A percentile compares a stretch with the other conserved stretches of the same genome.
These are phyloP conservation scores for Malurus leucopterus DNA, from an alignment of 2,797 vertebrate genomes.

Conservation along the genomic window DNA sequence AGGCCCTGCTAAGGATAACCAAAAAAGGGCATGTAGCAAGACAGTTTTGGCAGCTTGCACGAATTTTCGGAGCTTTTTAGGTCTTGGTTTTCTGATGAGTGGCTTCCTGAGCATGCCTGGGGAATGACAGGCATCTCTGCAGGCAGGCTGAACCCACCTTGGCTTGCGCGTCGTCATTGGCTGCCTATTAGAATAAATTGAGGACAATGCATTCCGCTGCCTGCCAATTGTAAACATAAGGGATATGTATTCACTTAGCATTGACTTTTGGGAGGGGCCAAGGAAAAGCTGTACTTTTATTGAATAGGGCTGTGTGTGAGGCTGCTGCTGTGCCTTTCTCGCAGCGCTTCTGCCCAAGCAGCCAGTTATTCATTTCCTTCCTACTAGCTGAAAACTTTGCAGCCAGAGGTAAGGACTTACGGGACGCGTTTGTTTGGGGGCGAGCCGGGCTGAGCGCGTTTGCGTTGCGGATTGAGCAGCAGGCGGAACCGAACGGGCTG, in stretches of 20 bases:
- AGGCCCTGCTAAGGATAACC: slow-evolving; percentile 85
- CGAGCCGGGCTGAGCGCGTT: neutral
- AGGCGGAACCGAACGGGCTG: neutral
- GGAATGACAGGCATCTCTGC: slow-evolving; percentile 82
- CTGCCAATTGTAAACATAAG: slow-evolving; percentile 77
- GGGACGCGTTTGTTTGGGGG: neutral
- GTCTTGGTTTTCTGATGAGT: slow-evolving; percentile 78
- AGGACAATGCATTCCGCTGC: slow-evolving; percentile 78
- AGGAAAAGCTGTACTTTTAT: slow-evolving; percentile 74
- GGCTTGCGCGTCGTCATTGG: slow-evolving; percentile 69
- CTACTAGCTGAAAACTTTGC: slow-evolving; percentile 46
- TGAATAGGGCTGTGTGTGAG: slow-evolving; percentile 71
- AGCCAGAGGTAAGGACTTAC: slow-evolving; percentile 71
- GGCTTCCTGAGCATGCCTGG: slow-evolving; percentile 79
- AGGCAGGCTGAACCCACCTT: slow-evolving; percentile 73
- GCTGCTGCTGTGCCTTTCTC: slow-evolving; percentile 60
- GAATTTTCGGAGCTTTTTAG: slow-evolving; percentile 77
- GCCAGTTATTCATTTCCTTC: slow-evolving; percentile 55
- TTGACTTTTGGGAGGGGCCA: slow-evolving; percentile 87
- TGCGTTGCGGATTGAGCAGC: neutral
- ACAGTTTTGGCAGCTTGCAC: slow-evolving; percentile 77
- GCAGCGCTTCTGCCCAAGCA: slow-evolving; percentile 55
- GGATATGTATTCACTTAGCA: slow-evolving; percentile 78
- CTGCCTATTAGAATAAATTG: slow-evolving; percentile 70
- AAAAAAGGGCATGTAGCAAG: slow-evolving; percentile 84